These are phyloP conservation scores for Phymanthus crucifer DNA, from an alignment of 92 coral and sea anemone genomes.

Conservation along the genomic window DNA sequence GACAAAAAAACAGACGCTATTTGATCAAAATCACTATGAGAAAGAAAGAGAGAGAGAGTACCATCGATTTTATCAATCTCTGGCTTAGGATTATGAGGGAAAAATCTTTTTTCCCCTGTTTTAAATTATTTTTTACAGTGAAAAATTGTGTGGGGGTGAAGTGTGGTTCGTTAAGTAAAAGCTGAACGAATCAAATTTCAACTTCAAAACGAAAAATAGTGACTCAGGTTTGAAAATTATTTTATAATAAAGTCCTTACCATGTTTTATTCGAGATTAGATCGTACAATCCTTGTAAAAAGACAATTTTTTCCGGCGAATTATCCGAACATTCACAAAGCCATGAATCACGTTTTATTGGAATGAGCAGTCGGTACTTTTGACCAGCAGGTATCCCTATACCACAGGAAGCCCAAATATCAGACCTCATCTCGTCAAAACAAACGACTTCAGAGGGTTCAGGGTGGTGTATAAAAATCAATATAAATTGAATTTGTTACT, in stretches of 20 bases:
- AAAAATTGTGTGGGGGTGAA: not conserved
- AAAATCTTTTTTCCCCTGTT: not conserved
- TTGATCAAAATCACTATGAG: not conserved
- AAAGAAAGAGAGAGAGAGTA: not conserved
- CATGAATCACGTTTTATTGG: constrained; percentile 30
- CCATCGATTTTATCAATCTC: not conserved
- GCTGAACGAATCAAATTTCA: not conserved
- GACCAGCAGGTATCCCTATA: constrained; percentile 3
- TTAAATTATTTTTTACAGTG: not conserved
- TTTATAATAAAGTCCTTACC: not conserved
- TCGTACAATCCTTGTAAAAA: not conserved
- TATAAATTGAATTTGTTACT: no score
- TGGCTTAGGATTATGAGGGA: not conserved
- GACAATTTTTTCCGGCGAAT: not conserved
- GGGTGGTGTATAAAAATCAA: no score
- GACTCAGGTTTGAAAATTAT: not conserved
- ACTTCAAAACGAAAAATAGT: not conserved
- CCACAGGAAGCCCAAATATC: constrained; percentile 28
- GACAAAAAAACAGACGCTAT: not conserved
- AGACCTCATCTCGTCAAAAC: no score
- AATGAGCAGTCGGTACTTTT: constrained; percentile 8
- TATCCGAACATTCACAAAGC: not conserved
- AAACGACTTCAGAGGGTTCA: no score
- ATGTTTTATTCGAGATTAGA: not conserved
- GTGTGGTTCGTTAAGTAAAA: not conserved